Evolutionary conservation across 2,888 invertebrate species (phyloP).

Genomic region (Steinernema carpocapsae): DNA sequence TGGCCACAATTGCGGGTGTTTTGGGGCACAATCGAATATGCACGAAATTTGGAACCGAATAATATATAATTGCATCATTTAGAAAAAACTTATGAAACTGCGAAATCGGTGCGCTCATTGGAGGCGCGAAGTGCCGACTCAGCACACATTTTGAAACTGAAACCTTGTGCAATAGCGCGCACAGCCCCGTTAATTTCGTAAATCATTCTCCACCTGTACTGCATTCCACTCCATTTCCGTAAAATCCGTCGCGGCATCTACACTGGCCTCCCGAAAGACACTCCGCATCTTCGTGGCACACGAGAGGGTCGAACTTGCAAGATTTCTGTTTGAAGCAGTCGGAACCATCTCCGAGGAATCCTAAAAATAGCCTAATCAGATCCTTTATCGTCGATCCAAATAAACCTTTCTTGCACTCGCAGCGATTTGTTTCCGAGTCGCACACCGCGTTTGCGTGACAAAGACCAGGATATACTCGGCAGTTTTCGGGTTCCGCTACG

Average conservation of each 20-base stretch:
- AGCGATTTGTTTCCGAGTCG: slow-evolving; percentile 46
- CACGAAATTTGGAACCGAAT: no score
- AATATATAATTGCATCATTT: no score
- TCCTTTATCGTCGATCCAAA: background rate
- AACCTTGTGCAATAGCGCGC: no score
- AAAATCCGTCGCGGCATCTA: slow-evolving; percentile 61
- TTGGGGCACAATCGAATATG: no score
- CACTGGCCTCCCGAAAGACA: slow-evolving; percentile 63
- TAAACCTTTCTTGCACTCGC: slow-evolving; percentile 53
- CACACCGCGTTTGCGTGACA: slow-evolving; percentile 56
- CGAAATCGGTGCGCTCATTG: no score
- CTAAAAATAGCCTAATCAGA: slow-evolving; percentile 37
- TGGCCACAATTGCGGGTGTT: no score
- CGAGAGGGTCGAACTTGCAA: slow-evolving; percentile 53
- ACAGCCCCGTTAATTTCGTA: no score
- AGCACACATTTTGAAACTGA: no score
- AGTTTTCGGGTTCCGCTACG: slow-evolving; percentile 39
- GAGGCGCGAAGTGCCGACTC: no score
- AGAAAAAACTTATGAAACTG: no score
- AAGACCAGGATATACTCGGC: slow-evolving; percentile 46
- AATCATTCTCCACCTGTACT: background rate
- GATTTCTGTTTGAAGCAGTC: slow-evolving; percentile 58
- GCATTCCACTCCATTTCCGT: slow-evolving; percentile 62
- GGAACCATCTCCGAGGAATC: slow-evolving; percentile 63
- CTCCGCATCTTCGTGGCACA: slow-evolving; percentile 60